Conservation (phyloP, 2,888 invertebrate genomes). For the Trissolcus japonicus region DNA sequence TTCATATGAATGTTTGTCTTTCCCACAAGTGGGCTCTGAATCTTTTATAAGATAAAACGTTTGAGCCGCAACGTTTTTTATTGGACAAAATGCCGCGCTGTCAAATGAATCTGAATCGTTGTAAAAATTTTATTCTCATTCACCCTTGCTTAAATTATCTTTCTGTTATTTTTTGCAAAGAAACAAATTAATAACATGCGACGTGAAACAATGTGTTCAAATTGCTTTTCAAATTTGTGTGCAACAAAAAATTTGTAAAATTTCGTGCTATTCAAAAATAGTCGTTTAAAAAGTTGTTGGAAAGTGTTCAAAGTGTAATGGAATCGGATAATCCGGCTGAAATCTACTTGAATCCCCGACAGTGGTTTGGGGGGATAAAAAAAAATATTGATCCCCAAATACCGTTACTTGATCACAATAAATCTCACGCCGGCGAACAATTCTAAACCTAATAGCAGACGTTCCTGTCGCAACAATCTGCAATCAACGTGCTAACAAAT, state of each 20-base stretch:
- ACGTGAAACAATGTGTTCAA: too few species aligned
- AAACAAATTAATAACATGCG: too few species aligned
- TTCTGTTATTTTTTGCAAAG: too few species aligned
- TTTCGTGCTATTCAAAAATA: too few species aligned
- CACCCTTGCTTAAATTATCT: too few species aligned
- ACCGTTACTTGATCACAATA: constrained; percentile 30
- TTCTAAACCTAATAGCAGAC: constrained; percentile 40
- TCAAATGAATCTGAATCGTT: constrained; percentile 17
- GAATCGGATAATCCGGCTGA: constrained; percentile 17
- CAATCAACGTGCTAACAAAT: constrained; percentile 47
- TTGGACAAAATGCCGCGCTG: constrained; percentile 15
- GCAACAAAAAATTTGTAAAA: too few species aligned
- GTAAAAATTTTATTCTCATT: too few species aligned
- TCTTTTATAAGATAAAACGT: constrained; percentile 47
- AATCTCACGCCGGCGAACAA: constrained; percentile 25
- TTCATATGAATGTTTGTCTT: constrained; percentile 41
- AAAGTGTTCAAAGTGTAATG: constrained; percentile 1
- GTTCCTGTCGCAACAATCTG: constrained; percentile 48
- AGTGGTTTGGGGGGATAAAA: constrained; percentile 1
- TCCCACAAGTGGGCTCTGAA: constrained; percentile 32
- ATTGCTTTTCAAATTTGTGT: too few species aligned
- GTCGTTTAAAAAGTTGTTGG: neutral
- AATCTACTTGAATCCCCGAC: constrained; percentile 25
- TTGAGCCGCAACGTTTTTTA: constrained; percentile 25
- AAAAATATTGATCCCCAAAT: constrained; percentile 29